Evolutionary conservation across 2,113 vertebrate species (phyloP), one percentile per base, ranked within the genome.

Genomic region (Ciconia stormi): DNA sequence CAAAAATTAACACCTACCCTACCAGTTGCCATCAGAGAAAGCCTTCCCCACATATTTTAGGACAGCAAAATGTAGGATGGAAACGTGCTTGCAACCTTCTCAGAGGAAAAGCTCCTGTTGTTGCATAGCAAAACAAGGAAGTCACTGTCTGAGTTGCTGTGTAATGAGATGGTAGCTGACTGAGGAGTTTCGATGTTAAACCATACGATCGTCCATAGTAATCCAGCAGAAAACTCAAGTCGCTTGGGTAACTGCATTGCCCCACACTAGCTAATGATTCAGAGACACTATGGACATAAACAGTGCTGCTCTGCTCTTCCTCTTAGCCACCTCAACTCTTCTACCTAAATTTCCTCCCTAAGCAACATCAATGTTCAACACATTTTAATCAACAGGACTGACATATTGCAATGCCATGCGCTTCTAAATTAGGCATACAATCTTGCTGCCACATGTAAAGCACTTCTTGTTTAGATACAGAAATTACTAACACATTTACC

Each of bases 121-220:
- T 29, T 49, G 61, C 91, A 56, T 0, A 52, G 44, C 36, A 78
- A 38, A 86, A 74, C 55, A 71, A 34, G 36, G 73, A 61, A 83
- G n/a, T 17, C 5, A 0, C 29, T 58, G n/a, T 69, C 40, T 2
- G 3, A 82, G 61, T 27, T 74, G 73, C 70, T 65, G 9, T 17
- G 50, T 2, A 23, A 61, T 6, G 42, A 87, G 55, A 42, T 9
- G 46, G 76, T 6, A 65, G 56, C 49, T 59, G 46, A 53, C 49
- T 19, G 42, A 74, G 32, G n/a, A 90, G 44, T 3, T 78, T 36
- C 92, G 36, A 1, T 4, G 3, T 79, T 20, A 40, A 91, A 61
- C 53, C 1, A 1, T 6, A 32, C 2, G 3, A 85, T 32, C 1
- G 0, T 5, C 63, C 61, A 11, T 2, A 71, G 56, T 3, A 58